These are phyloP conservation scores for Sapajus apella DNA, from an alignment of 2,113 vertebrate genomes.

Conservation along the genomic window DNA sequence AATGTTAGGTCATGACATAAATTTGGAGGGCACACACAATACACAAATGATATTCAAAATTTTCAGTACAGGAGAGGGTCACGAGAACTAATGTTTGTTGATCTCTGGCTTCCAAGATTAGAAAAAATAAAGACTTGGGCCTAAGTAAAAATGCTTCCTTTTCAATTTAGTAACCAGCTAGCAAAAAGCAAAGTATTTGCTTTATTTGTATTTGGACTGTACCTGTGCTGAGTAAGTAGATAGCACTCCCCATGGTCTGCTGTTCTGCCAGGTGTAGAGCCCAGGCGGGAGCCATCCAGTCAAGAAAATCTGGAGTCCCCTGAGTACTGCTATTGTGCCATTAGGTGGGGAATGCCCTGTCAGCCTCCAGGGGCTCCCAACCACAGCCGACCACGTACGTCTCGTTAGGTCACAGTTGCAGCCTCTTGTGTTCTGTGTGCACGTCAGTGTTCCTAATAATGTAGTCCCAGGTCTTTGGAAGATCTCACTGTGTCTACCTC, in stretches of 20 bases:
- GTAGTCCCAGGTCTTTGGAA: neutral
- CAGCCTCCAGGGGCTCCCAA: neutral
- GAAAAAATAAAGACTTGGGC: too few relatives aligned
- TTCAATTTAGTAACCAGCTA: neutral
- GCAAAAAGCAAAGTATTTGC: too few relatives aligned
- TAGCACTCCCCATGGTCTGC: neutral
- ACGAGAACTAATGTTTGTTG: neutral
- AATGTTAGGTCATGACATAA: neutral
- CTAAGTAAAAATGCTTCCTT: neutral
- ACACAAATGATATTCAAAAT: neutral
- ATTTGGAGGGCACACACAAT: neutral
- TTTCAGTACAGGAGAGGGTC: neutral
- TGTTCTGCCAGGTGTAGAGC: neutral
- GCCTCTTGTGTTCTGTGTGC: neutral
- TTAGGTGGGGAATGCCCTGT: neutral
- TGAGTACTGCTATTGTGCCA: neutral
- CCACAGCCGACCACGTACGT: accelerated
- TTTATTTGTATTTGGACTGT: too few relatives aligned
- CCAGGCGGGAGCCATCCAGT: neutral
- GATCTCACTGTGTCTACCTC: too few relatives aligned
- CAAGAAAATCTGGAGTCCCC: neutral
- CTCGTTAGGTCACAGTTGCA: neutral
- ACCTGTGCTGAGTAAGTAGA: neutral
- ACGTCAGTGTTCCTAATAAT: neutral
- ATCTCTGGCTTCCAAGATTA: neutral